Conservation (phyloP, 1,140 invertebrate species). For the Diabrotica undecimpunctata region DNA sequence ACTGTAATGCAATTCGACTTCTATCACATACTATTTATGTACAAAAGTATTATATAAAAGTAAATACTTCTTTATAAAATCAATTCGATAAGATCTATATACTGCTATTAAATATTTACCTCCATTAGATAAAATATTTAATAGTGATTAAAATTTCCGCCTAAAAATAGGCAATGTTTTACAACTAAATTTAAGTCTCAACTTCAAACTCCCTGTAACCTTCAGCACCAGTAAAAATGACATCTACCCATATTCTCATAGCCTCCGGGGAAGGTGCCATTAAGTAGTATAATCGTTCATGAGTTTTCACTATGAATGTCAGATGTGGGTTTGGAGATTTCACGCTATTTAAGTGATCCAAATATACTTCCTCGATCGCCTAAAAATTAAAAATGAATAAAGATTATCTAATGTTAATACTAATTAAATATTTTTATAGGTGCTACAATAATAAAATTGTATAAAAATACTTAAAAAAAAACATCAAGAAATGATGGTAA, state of each 20-base stretch:
- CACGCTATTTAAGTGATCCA: slow-evolving; percentile 90
- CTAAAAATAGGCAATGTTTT: background rate
- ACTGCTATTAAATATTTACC: background rate
- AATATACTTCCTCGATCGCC: slow-evolving; percentile 96
- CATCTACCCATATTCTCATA: slow-evolving; percentile 96
- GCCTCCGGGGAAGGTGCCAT: slow-evolving; percentile 92
- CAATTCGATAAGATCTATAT: background rate
- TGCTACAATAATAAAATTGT: too few relatives aligned
- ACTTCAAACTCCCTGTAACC: slow-evolving; percentile 74
- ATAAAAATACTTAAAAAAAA: too few relatives aligned
- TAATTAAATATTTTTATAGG: too few relatives aligned
- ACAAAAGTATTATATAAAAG: background rate
- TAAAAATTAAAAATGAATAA: slow-evolving; percentile 48
- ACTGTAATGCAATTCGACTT: background rate
- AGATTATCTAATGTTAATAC: background rate
- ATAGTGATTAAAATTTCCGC: background rate
- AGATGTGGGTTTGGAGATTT: slow-evolving; percentile 86
- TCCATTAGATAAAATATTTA: background rate
- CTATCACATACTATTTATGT: slow-evolving; percentile 1
- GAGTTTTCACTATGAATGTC: slow-evolving; percentile 96
- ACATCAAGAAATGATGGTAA: too few relatives aligned
- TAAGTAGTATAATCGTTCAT: slow-evolving; percentile 82
- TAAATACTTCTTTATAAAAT: background rate
- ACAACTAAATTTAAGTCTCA: slow-evolving; percentile 41
- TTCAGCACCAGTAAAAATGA: slow-evolving; percentile 85